Percentiles rank a stretch among this genome's conserved stretches.
Conservation (phyloP, 2,888 invertebrate genomes). For the Meghimatium bilineatum region DNA sequence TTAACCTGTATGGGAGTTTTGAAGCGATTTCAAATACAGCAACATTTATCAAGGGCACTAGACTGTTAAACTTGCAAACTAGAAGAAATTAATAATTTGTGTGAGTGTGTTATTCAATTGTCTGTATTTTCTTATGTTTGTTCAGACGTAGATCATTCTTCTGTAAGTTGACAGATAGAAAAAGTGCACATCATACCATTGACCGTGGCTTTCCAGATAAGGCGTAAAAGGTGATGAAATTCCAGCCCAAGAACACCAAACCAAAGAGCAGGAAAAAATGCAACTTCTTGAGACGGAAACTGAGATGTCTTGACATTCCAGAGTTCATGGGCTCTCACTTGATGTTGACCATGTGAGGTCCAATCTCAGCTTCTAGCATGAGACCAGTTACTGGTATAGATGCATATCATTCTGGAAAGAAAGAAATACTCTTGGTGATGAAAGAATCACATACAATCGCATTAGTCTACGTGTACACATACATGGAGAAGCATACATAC, state of each 20-base stretch:
- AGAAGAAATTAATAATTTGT: no score
- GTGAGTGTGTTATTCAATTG: no score
- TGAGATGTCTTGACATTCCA: conserved; percentile 27
- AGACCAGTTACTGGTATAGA: neutral
- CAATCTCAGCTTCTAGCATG: neutral
- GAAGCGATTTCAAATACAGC: no score
- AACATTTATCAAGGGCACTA: no score
- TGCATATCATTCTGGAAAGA: conserved; percentile 8
- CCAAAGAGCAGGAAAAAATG: conserved; percentile 63
- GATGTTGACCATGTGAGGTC: conserved; percentile 3
- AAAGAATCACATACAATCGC: neutral
- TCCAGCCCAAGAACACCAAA: conserved; percentile 69
- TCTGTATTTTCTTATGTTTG: no score
- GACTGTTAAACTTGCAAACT: no score
- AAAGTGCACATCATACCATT: no score
- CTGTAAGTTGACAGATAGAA: no score
- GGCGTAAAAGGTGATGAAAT: conserved; percentile 67
- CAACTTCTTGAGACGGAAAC: conserved; percentile 58
- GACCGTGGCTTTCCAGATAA: conserved; percentile 55
- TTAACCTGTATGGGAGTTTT: no score
- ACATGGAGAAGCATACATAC: no score
- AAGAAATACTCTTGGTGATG: neutral
- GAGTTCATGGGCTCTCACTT: neutral
- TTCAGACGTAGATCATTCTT: no score
- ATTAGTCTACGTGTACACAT: no score